phyloP scores from a whole-genome alignment of 2,797 vertebrate genomes.

The Carduelis carduelis region DNA sequence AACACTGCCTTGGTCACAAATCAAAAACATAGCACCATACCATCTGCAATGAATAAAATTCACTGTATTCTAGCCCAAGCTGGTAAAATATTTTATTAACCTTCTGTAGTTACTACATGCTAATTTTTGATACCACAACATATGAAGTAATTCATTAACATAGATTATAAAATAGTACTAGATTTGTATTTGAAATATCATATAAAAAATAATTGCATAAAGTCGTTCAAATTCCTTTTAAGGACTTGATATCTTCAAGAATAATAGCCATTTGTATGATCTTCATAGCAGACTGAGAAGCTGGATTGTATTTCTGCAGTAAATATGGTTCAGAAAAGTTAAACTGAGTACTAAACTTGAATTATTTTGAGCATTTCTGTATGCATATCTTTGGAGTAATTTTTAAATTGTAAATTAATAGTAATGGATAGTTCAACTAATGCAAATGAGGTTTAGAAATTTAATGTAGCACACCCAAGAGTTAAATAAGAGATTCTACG shows the following conservation, averaged over 20 bases:
- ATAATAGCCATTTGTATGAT: not conserved
- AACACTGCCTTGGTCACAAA: not conserved
- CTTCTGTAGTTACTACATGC: not conserved
- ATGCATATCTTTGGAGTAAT: not conserved
- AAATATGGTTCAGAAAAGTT: not conserved
- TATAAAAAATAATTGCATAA: not conserved
- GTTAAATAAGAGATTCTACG: not conserved
- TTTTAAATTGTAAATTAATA: not conserved
- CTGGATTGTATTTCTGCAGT: not conserved
- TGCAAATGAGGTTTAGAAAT: not conserved
- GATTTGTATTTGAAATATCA: not conserved
- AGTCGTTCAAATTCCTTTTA: not conserved
- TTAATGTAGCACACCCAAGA: not conserved
- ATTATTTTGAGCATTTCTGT: not conserved
- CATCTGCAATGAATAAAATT: not conserved
- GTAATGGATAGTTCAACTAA: not conserved
- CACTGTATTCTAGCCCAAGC: not conserved
- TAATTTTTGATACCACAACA: not conserved
- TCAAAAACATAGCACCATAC: not conserved
- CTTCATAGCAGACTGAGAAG: not conserved
- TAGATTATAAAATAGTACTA: not conserved
- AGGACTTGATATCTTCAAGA: not conserved
- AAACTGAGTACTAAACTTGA: not conserved
- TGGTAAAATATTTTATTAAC: not conserved
- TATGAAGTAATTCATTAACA: not conserved